Base-by-base conservation (phyloP, 2,888 invertebrate genomes). In the Entomobrya multifasciata region DNA sequence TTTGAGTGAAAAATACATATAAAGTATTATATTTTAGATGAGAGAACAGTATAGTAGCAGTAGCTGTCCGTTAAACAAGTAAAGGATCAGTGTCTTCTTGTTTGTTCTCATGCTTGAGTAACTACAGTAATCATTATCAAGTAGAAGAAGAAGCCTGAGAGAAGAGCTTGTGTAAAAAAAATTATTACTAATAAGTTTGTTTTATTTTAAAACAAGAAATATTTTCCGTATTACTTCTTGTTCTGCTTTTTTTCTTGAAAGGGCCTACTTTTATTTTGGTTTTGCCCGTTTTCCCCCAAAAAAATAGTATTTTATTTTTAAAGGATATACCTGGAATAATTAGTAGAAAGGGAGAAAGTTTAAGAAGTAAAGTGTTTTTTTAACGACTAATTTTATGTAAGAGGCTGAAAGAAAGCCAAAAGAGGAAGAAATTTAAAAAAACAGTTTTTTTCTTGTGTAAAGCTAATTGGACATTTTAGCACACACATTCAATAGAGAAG, bases 21-120 rank as follows among this genome's bases (percentile, higher is more conserved):
- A 41, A 78, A 76, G 55, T 78, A 47, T 44, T 70, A 49, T 70
- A 70, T 70, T 47, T 49, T 49, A 44, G 22, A 15, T 2, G n/a
- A 60, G 15, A n/a, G 77, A 20, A 57, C 41, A 78, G 77, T 60
- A 60, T 78, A 57, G 20, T 67, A 80, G 67, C 41, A 27, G 67
- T 67, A 67, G 80, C 80, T 80, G 80, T 67, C 80, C 80, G 80
- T 80, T 80, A 80, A 80, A 67, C 67, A 80, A 78, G 78, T 20
- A 20, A 67, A 41, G 65, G 44, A 67, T 67, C 65, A 67, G 20
- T 11, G 2, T 44, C 15, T 30, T n/a, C n/a, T 17, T 62, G 57
- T 22, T 22, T 77, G 27, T 55, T 60, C 57, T 77, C 44, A 77
- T 77, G 77, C 36, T 52, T 74, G 52, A 52, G 27, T 47, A 22